These are phyloP conservation scores for Choristoneura fumiferana DNA, from an alignment of 1,140 invertebrate species.

Conservation along the genomic window DNA sequence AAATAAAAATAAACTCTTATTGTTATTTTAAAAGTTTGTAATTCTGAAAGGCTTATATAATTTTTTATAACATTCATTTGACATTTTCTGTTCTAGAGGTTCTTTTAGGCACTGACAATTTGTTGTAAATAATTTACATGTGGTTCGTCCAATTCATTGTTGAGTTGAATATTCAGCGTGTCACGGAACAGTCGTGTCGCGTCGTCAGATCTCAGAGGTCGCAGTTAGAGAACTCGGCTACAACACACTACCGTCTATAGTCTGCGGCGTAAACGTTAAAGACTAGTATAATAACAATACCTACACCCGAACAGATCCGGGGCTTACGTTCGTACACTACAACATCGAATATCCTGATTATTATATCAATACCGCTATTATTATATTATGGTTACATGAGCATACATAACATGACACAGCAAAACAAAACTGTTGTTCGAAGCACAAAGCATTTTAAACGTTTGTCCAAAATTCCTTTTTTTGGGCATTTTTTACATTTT, in stretches of 20 bases:
- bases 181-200: conserved; percentile 11
- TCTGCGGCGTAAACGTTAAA: conserved; percentile 38
- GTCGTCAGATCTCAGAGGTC: conserved; percentile 30
- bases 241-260: conserved; percentile 9
- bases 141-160: conserved; percentile 47
- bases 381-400: conserved; percentile 53
- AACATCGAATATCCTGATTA: conserved; percentile 60
- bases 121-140: conserved; percentile 26
- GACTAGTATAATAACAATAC: conserved; percentile 56
- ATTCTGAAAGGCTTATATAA: conserved; percentile 53
- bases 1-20: conserved; percentile 60
- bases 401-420: conserved; percentile 46
- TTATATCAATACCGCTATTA: conserved; percentile 49
- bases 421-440: conserved; percentile 45
- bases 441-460: conserved; percentile 61
- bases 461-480: conserved; percentile 71
- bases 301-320: conserved; percentile 50
- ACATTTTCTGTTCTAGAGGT: conserved; percentile 54
- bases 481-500: conserved; percentile 33
- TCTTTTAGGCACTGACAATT: conserved; percentile 67
- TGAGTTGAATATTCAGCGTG: conserved; percentile 26
- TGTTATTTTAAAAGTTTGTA: conserved; percentile 57
- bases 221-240: neutral
- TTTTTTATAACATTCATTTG: conserved; percentile 40
- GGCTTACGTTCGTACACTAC: conserved; percentile 50